These are phyloP conservation scores for Phaonia tiefii DNA, from an alignment of 2,888 invertebrate species.

Conservation along the genomic window DNA sequence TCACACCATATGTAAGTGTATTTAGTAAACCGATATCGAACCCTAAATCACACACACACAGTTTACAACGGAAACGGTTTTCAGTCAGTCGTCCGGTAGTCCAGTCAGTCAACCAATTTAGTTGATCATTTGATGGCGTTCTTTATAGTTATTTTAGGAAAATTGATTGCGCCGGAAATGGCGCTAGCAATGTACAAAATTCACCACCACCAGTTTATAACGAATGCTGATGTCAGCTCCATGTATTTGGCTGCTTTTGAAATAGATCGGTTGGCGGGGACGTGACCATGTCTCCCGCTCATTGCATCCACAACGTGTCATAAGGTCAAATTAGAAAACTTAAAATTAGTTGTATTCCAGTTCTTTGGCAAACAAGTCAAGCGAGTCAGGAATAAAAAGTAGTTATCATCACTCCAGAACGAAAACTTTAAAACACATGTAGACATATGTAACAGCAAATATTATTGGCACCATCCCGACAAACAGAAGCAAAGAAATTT, in stretches of 20 bases:
- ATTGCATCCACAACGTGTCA: conserved; percentile 43
- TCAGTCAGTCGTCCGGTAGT: neutral
- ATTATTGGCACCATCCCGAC: neutral
- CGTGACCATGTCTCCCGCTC: no score
- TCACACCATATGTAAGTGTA: no score
- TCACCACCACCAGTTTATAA: no score
- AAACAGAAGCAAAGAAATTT: conserved; percentile 30
- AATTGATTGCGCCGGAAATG: conserved; percentile 41
- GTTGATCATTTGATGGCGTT: conserved; percentile 15
- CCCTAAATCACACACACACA: neutral
- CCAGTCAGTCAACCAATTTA: neutral
- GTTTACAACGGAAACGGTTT: neutral
- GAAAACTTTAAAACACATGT: conserved; percentile 5
- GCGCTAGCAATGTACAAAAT: neutral
- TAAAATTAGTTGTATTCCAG: conserved; percentile 27
- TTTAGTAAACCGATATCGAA: no score
- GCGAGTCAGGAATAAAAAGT: neutral
- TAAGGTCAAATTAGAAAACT: conserved; percentile 56
- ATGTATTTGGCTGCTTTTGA: neutral
- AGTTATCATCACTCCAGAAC: neutral
- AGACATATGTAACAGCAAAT: conserved; percentile 2
- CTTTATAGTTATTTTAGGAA: conserved; percentile 30
- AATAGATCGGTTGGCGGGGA: conserved; percentile 34
- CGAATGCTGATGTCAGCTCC: no score
- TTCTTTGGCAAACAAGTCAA: conserved; percentile 14